phyloP scores from a whole-genome alignment of 2,113 vertebrate genomes.

The Thinocorus orbignyianus region DNA sequence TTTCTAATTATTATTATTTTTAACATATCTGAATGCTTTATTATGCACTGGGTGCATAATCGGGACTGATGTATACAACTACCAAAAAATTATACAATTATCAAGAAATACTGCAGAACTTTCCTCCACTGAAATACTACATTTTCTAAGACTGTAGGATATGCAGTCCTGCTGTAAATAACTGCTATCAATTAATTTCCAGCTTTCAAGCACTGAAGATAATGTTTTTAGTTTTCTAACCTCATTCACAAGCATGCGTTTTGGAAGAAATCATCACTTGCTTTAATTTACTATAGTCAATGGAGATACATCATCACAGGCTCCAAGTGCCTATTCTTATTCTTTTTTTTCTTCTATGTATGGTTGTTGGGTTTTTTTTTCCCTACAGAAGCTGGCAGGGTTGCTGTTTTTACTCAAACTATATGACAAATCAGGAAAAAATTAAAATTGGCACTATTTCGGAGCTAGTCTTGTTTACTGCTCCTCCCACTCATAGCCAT shows the following conservation, averaged over 20 bases:
- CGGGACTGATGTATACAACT: not conserved
- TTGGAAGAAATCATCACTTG: not conserved
- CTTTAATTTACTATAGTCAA: not conserved
- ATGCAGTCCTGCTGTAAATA: not conserved
- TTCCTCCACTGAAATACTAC: not conserved
- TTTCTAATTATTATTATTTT: no score
- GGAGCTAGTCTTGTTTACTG: not conserved
- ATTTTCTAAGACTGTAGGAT: not conserved
- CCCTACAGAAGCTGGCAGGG: accelerated
- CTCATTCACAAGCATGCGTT: accelerated
- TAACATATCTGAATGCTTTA: not conserved
- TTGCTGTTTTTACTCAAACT: not conserved
- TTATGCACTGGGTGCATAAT: no score
- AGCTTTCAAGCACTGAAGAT: not conserved
- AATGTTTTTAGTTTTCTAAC: not conserved
- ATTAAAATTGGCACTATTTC: not conserved
- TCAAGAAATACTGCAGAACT: not conserved
- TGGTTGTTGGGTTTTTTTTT: no score
- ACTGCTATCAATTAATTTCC: not conserved
- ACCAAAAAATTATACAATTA: not conserved
- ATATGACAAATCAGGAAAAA: not conserved
- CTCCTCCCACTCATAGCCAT: not conserved
- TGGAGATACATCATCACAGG: not conserved
- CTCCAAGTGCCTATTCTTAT: not conserved
- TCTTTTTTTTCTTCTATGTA: no score